phyloP scores from a whole-genome alignment of 2,797 vertebrate species.

The Picus viridis region DNA sequence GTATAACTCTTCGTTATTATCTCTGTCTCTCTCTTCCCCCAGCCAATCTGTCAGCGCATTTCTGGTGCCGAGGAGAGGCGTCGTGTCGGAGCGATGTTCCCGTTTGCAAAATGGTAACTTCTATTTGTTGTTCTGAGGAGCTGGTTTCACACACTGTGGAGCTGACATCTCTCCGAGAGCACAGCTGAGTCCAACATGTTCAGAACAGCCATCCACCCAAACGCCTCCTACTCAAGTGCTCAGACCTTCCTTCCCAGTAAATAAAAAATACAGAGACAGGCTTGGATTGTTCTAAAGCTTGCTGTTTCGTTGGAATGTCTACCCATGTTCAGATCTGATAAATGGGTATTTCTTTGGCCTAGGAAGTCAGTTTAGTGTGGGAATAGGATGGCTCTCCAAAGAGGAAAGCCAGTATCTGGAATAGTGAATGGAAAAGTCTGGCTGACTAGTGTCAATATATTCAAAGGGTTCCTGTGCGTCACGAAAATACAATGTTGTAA shows the following conservation, averaged over 20 bases:
- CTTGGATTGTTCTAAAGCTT: constrained; percentile 13
- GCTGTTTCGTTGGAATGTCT: constrained; percentile 24
- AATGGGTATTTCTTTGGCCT: constrained; percentile 5
- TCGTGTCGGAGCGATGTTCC: constrained; percentile 64
- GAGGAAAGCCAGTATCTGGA: not conserved
- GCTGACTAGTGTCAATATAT: not conserved
- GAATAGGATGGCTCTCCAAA: constrained; percentile 4
- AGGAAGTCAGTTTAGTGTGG: not conserved
- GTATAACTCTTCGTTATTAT: not conserved
- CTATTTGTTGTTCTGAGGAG: constrained; percentile 78
- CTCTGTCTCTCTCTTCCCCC: constrained; percentile 68
- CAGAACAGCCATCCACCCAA: constrained; percentile 66
- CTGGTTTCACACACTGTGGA: constrained; percentile 67
- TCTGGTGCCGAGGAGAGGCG: constrained; percentile 65
- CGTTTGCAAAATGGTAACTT: constrained; percentile 73
- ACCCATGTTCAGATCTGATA: constrained; percentile 22
- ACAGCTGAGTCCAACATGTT: constrained; percentile 71
- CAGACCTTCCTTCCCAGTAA: constrained; percentile 48
- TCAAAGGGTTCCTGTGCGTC: not conserved
- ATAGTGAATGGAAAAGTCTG: not conserved
- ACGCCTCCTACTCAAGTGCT: constrained; percentile 49
- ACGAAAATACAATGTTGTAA: not conserved
- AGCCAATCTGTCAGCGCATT: constrained; percentile 62
- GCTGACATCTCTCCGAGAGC: constrained; percentile 56
- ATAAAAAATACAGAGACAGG: constrained; percentile 33